Base-by-base conservation (phyloP, 2,797 vertebrate genomes). In the Danio albolineatus region DNA sequence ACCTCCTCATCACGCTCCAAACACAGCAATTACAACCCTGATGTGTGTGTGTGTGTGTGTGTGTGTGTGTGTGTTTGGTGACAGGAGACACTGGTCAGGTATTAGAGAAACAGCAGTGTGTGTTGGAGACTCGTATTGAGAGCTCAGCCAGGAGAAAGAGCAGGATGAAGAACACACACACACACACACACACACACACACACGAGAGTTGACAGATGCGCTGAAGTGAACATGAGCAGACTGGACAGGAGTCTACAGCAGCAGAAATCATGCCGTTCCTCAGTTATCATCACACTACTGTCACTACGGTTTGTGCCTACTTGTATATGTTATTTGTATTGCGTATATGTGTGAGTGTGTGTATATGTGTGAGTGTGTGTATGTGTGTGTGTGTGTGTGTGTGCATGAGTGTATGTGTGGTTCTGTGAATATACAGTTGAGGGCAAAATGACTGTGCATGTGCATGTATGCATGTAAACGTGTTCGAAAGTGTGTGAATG, bases 61-160 rank as follows among this genome's bases (percentile, higher is more conserved):
- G n/a, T n/a, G n/a, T n/a, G n/a, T 28, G 28, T 28, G 28, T 28
- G 28, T 28, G 28, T 57, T 16, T 36, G 67, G 46, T 61, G 62
- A 84, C 76, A 73, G 39, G 57, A 73, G 54, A 38, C 38, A 21
- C 6, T 49, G 39, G 61, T 73, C 69, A 78, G 14, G 36, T 19
- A 41, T 17, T 64, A 2, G 5, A 21, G 59, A 49, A 57, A 36
- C 36, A 57, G 17, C n/a, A n/a, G 9, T n/a, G 7, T 39, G 44
- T 62, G 53, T 64, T 17, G 7, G 56, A 16, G 46, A 51, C 56
- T 81, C 64, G 61, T 62, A 28, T 56, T 67, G 8, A 78, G 65
- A 76, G 62, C 62, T 77, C 86, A 84, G 84, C 82, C 82, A 83
- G 81, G 79, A 65, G 67, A 79, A 77, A 70, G 71, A 65, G 61